Base-by-base conservation (phyloP, 2,113 vertebrate species). In the Scalopus aquaticus region DNA sequence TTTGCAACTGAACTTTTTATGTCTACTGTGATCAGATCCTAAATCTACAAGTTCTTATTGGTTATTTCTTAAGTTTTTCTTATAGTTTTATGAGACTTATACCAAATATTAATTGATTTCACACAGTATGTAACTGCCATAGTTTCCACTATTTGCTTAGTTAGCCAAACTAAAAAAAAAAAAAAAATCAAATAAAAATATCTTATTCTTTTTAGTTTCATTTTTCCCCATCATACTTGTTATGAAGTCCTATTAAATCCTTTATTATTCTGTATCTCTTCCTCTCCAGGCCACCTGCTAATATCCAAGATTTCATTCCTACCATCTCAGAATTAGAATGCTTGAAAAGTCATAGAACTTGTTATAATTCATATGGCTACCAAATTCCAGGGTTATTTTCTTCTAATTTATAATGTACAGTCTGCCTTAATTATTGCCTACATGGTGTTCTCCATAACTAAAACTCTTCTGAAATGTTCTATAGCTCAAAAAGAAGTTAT, bases 321-420 rank as follows among this genome's bases (percentile, higher is more conserved):
- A 64, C 19, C 42, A 46, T 49, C 28, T 58, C 37, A 93, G 78
- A 95, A 87, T 87, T 70, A 72, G 24, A 51, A 79, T 79, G 12
- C 16, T 73, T 22, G 11, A 67, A 74, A 89, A 60, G 1, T 20
- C 42, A 60, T 67, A 22, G 13, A 44, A 13, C 20, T 35, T 58
- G 10, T 54, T 82, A 0, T 76, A 76, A 51, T 92, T 90, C 10
- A 35, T 30, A 30, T 70, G 51, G 28, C 30, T 87, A 64, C 39
- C 82, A 78, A 78, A 83, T 78, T 81, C 28, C 32, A 77, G 77
- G 30, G 9, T 86, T 42, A 58, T 62, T 90, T 93, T 89, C 28
- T 78, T 72, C 28, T 30, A 90, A 54, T 28, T 4, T 6, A 51
- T 73, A 8, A n/a, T 13, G n/a, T 35, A 65, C 22, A 72, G 4